phyloP scores from a whole-genome alignment of 2,797 vertebrate genomes.

The Cryptoprocta ferox region DNA sequence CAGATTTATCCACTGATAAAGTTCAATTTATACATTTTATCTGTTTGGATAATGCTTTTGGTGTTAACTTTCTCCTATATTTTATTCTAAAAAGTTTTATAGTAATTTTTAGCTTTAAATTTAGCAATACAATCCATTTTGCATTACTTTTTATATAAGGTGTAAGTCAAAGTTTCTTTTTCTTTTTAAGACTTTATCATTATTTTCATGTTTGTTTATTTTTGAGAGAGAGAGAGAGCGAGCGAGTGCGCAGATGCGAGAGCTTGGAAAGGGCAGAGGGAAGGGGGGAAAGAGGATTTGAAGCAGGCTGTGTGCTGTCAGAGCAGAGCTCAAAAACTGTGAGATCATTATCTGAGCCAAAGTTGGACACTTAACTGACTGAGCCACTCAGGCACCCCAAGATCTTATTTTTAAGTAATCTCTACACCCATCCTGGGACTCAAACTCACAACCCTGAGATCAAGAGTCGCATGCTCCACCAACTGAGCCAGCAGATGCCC shows the following conservation, averaged over 20 bases:
- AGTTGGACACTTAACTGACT: background rate
- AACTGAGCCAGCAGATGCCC: background rate
- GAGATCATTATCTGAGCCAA: background rate
- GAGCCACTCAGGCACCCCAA: background rate
- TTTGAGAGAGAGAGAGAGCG: too few relatives aligned
- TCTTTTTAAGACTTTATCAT: background rate
- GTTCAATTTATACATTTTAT: background rate
- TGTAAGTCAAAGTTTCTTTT: background rate
- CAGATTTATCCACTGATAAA: background rate
- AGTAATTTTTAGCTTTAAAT: background rate
- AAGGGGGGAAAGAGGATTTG: too few relatives aligned
- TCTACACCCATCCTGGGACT: background rate
- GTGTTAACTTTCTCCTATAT: background rate
- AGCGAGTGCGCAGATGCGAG: too few relatives aligned
- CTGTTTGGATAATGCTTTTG: background rate
- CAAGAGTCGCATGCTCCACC: background rate
- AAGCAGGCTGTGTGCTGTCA: too few relatives aligned
- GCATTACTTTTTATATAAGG: background rate
- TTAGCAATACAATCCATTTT: background rate
- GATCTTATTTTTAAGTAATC: background rate
- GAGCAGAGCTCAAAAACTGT: too few relatives aligned
- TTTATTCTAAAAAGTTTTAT: background rate
- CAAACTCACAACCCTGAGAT: background rate
- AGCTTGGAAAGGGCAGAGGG: too few relatives aligned
- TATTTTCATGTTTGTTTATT: too few relatives aligned